Conservation (phyloP, 2,888 invertebrate genomes). For the Pristionchus entomophagus region DNA sequence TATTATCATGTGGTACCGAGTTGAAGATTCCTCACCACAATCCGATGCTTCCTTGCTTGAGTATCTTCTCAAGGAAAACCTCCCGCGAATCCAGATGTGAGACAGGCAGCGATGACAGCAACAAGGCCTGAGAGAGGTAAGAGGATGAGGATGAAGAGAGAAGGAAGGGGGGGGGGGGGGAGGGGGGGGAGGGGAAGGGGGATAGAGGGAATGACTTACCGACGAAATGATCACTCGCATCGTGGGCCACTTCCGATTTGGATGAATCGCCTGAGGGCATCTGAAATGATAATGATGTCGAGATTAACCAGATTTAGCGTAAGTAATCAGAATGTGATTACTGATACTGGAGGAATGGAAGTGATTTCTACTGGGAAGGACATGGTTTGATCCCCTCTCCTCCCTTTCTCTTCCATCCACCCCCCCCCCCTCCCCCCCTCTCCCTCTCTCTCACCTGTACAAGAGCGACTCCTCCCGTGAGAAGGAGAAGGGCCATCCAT, state of each 20-base stretch:
- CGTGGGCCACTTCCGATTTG: conserved; percentile 28
- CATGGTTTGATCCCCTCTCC: too few relatives aligned
- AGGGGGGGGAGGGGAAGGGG: too few relatives aligned
- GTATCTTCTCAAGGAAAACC: conserved; percentile 80
- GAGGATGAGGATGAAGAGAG: background rate
- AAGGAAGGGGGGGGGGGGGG: background rate
- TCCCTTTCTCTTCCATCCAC: too few relatives aligned
- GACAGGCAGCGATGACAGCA: conserved; percentile 78
- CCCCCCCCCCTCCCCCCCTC: background rate
- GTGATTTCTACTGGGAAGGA: too few relatives aligned
- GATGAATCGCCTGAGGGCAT: conserved; percentile 31
- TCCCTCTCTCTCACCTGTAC: conserved; percentile 76
- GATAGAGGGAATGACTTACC: background rate
- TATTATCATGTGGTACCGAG: conserved; percentile 74
- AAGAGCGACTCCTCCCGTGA: conserved; percentile 83
- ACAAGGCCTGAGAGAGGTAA: conserved; percentile 77
- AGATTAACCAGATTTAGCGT: too few relatives aligned
- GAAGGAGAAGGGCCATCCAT: conserved; percentile 88
- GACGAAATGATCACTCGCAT: conserved; percentile 32
- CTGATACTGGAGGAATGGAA: too few relatives aligned
- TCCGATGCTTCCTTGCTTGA: conserved; percentile 77
- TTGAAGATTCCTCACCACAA: conserved; percentile 79
- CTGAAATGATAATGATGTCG: conserved; percentile 9
- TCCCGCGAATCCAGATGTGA: conserved; percentile 80
- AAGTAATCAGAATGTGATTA: too few relatives aligned